These are phyloP conservation scores for Notocelia uddmanniana DNA, from an alignment of 2,888 invertebrate genomes.

Conservation along the genomic window DNA sequence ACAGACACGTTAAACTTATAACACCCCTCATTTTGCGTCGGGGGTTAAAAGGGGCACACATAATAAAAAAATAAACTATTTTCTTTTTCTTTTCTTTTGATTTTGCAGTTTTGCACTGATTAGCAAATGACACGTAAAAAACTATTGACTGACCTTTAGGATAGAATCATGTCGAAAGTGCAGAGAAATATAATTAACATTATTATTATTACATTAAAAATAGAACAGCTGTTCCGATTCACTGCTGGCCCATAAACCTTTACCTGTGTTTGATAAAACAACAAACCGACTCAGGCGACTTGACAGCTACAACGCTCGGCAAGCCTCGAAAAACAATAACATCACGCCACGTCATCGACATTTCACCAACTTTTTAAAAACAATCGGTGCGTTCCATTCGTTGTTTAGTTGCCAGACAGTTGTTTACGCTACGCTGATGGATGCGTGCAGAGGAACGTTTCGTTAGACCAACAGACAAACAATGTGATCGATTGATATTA, in stretches of 20 bases:
- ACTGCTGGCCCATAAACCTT: not conserved
- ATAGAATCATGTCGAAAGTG: too few relatives aligned
- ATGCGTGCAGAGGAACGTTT: constrained; percentile 34
- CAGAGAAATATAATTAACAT: too few relatives aligned
- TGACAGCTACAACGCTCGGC: constrained; percentile 15
- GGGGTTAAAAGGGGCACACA: too few relatives aligned
- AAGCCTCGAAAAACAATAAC: constrained; percentile 20
- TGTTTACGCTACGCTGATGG: constrained; percentile 40
- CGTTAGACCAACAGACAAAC: constrained; percentile 38
- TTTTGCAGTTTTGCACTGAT: too few relatives aligned
- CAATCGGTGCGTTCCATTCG: constrained; percentile 26
- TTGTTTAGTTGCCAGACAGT: constrained; percentile 39
- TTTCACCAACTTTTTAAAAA: constrained; percentile 29
- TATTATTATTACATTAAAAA: not conserved
- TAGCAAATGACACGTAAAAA: too few relatives aligned
- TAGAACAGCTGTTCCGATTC: not conserved
- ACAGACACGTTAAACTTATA: too few relatives aligned
- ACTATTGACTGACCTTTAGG: too few relatives aligned
- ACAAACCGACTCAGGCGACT: not conserved
- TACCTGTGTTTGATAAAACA: not conserved
- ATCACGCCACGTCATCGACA: constrained; percentile 5
- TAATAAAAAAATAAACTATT: too few relatives aligned
- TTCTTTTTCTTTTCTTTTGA: too few relatives aligned
- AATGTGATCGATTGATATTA: constrained; percentile 47
- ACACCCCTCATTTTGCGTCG: too few relatives aligned